Evolutionary conservation across 2,888 invertebrate genomes (phyloP), one percentile per base, ranked within the genome.

Genomic region (Hypsopygia costalis): DNA sequence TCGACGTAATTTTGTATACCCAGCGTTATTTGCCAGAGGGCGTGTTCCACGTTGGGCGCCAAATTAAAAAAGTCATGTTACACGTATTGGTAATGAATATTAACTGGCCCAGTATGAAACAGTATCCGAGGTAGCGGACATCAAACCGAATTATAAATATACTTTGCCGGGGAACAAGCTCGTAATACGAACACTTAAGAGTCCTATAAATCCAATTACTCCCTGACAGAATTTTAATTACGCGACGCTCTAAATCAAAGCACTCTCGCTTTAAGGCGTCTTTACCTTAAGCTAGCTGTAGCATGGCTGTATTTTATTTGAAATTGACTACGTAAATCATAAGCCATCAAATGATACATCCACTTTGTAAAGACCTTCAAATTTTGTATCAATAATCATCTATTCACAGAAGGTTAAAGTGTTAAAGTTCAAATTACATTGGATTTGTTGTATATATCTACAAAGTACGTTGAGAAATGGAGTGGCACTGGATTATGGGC

Each of bases 401-500:
- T 43, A 40, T 44, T 46, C 34, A 39, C 38, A 45, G 30, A 6
- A 35, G 11, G 11, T 27, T 37, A 37, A 36, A 34, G 43, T 42
- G 38, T 43, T 40, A 37, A 12, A 40, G 51, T 34, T 50, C 53
- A 33, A 11, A 10, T 28, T 48, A 44, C 38, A 47, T 33, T 41
- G 55, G 52, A 47, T 46, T 39, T 35, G 35, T 50, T 47, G 36
- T 44, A 54, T 51, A 50, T 44, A 51, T n/a, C n/a, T 48, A 47
- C 36, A 34, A 50, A 55, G 35, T 28, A 29, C 37, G 48, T 51
- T 52, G 49, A 51, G 52, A 56, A 55, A 53, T 47, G 60, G 52
- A 43, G 48, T 47, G 55, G 51, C 55, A 44, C 41, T 3, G 55
- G 60, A 65, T 73, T 68, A 77, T 66, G 60, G 68, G 66, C 75